phyloP scores from a whole-genome alignment of 2,888 invertebrate species.

The Aphidius colemani region DNA sequence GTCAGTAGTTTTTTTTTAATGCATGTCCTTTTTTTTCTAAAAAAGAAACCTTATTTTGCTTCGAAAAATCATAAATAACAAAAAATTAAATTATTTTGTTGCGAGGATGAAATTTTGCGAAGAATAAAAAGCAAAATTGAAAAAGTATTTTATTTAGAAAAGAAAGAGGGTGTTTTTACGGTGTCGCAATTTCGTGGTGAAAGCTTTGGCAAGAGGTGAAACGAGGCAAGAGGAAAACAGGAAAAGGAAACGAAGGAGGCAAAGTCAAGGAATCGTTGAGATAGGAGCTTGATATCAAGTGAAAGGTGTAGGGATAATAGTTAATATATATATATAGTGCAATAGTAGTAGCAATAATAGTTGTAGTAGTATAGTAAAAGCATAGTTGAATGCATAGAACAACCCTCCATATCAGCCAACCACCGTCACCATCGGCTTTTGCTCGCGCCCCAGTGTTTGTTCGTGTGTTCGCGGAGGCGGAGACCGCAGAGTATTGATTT shows the following conservation, averaged over 20 bases:
- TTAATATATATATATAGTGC: not conserved
- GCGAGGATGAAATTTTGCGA: no score
- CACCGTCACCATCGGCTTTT: slow-evolving; percentile 19
- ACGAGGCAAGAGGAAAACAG: slow-evolving; percentile 22
- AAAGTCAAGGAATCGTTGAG: slow-evolving; percentile 19
- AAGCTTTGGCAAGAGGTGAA: slow-evolving; percentile 14
- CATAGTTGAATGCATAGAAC: slow-evolving; percentile 28
- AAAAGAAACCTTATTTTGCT: not conserved
- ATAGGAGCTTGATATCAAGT: slow-evolving; percentile 18
- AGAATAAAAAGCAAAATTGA: slow-evolving; percentile 9
- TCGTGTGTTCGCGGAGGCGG: slow-evolving; percentile 54
- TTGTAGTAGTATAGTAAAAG: slow-evolving; percentile 18
- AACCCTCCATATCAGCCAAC: slow-evolving; percentile 18
- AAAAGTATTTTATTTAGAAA: slow-evolving; percentile 37
- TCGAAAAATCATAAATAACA: no score
- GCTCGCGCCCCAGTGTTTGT: slow-evolving; percentile 44
- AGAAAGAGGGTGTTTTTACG: slow-evolving; percentile 31
- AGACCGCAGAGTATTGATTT: slow-evolving; percentile 59
- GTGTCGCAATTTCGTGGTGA: slow-evolving; percentile 36
- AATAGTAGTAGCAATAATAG: not conserved
- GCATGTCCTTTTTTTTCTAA: not conserved
- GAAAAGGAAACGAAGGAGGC: slow-evolving; percentile 17
- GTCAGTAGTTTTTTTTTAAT: not conserved
- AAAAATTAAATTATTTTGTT: not conserved
- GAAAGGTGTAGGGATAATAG: slow-evolving; percentile 5